Base-by-base conservation (phyloP, 2,113 vertebrate genomes). In the Alethe castanea region DNA sequence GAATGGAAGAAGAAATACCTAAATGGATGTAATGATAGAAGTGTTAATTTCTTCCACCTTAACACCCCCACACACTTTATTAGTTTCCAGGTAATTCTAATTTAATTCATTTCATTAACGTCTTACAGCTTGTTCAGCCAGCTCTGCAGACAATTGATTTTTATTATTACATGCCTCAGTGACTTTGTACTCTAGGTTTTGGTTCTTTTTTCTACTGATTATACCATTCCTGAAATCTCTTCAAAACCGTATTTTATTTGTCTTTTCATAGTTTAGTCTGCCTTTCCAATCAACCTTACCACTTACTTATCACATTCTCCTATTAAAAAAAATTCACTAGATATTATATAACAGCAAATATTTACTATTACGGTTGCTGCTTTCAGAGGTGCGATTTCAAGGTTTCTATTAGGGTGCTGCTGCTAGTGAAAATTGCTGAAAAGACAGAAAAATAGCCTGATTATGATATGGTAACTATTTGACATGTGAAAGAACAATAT, bases 81-180 rank as follows among this genome's bases (percentile, higher is more conserved):
- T 69, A 86, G 72, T 81, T 96, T 92, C 76, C 82, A 93, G 65
- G 85, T 95, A 91, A 84, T 96, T 95, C 76, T 93, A 92, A 95
- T 95, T 86, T 88, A 91, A 95, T 93, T 90, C 40, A 81, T 96
- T 96, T 90, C 72, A 88, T 95, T 96, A 95, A 88, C 15, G 7
- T 50, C 94, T 94, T 86, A 92, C 79, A 92, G 86, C 94, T 92
- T 96, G 91, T 76, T 96, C 95, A 88, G 85, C 71, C 61, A 95
- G 87, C 89, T 95, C 85, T 88, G 77, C 85, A 93, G 94, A 95
- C 92, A 96, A 95, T 84, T 95, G 87, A 84, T 86, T 95, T 95
- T 94, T 95, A 95, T 92, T 86, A 73, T 53, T 61, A 83, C 31
- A 72, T 59, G 90, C 87, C 53, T 90, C 81, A 50, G 52, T 78